phyloP scores from a whole-genome alignment of 2,113 vertebrate species.

The Burhinus oedicnemus region DNA sequence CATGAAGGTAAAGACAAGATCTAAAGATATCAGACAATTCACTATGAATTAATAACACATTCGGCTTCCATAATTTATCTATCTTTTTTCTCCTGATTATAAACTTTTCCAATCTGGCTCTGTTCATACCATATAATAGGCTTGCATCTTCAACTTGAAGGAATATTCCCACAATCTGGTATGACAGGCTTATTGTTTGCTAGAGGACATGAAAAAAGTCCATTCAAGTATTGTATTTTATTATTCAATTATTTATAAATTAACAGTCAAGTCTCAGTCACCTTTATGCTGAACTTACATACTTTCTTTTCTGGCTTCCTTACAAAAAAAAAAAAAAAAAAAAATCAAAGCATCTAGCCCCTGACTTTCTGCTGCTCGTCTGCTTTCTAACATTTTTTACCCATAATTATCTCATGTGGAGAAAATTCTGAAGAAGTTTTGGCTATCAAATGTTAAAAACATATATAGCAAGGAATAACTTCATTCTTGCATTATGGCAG shows the following conservation, averaged over 20 bases:
- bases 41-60: neutral
- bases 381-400: neutral
- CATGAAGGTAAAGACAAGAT: neutral
- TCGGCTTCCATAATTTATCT: neutral
- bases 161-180: neutral
- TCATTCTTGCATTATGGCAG: neutral
- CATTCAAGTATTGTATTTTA: neutral
- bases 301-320: neutral
- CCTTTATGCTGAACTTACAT: neutral
- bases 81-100: neutral
- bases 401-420: neutral
- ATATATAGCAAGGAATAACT: neutral
- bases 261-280: neutral
- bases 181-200: neutral
- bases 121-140: neutral
- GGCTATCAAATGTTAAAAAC: neutral
- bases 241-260: neutral
- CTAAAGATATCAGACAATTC: neutral
- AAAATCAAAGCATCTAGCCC: neutral
- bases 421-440: neutral
- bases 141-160: neutral
- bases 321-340: neutral
- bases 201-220: neutral
- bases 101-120: neutral
- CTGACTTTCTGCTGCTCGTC: neutral